These are phyloP conservation scores for Leistus spinibarbis DNA, from an alignment of 2,888 invertebrate genomes.

Conservation along the genomic window DNA sequence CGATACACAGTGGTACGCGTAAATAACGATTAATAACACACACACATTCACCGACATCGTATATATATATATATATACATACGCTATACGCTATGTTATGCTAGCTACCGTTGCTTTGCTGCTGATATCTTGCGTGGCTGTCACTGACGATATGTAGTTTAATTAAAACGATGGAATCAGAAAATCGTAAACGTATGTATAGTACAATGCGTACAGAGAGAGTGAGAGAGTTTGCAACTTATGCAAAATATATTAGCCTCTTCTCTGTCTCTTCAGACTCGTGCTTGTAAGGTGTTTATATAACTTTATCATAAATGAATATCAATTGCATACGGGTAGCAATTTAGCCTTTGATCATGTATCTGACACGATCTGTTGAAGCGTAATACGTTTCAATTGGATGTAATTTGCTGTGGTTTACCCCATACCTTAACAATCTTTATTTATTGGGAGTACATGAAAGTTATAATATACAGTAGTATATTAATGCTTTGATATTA, in stretches of 20 bases:
- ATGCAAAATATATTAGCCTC: neutral
- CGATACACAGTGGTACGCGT: constrained; percentile 29
- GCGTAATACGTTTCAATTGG: neutral
- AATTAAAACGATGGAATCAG: constrained; percentile 29
- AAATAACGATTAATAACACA: constrained; percentile 38
- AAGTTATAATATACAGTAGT: too few species aligned
- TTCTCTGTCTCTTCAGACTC: neutral
- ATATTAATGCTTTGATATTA: neutral
- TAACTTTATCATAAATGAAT: constrained; percentile 5
- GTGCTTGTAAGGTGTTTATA: neutral
- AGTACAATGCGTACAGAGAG: neutral
- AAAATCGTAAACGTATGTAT: neutral
- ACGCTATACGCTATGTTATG: neutral
- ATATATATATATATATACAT: neutral
- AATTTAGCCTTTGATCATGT: neutral
- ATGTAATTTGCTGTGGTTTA: neutral
- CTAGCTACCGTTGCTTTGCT: neutral
- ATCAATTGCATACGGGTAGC: neutral
- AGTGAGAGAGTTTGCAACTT: neutral
- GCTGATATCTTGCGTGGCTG: constrained; percentile 3
- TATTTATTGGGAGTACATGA: too few species aligned
- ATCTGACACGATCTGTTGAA: neutral
- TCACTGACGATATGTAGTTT: constrained; percentile 15
- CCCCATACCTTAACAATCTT: neutral
- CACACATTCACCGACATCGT: neutral